Evolutionary conservation across 2,888 invertebrate genomes (phyloP), one percentile per base, ranked within the genome.

Genomic region (Troides aeacus): DNA sequence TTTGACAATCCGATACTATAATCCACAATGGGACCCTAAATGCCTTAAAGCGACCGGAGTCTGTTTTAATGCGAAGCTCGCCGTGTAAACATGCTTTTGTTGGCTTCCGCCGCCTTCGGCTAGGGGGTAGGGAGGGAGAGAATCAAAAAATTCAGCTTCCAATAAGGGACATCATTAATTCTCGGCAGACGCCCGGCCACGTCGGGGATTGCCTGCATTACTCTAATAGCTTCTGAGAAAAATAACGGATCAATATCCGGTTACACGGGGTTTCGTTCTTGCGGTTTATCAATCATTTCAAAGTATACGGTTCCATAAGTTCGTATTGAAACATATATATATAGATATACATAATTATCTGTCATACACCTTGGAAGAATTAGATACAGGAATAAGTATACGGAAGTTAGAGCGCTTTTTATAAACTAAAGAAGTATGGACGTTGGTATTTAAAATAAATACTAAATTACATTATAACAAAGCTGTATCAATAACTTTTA

Each of bases 141-240:
- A 93, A 93, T 93, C 93, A 94, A 94, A 94, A 94, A 94, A 94
- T 94, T 94, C 94, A 93, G 93, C 93, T 93, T 94, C 93, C 94
- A 94, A 94, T 94, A 94, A 94, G 94, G 94, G 93, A 89, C 92
- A 94, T 94, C 94, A 94, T 94, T 94, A 94, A 94, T 94, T 94
- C 94, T 93, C 87, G 84, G 83, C 84, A 82, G 81, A 80, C 82
- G 81, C 76, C 79, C 78, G 78, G 80, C 79, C 80, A 78, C 79
- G 80, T 76, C 81, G 79, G 82, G 84, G 86, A 86, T 86, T 85
- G 84, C 82, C 82, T 81, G 86, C 83, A 84, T 86, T 87, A 86
- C 80, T 78, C 80, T 86, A 84, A 86, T 85, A 86, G 82, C 81
- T 80, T 82, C 81, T 81, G 79, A 82, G 81, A 81, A 81, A 87